Conservation (phyloP, 2,888 invertebrate species). For the Eumerus sabulonum region DNA sequence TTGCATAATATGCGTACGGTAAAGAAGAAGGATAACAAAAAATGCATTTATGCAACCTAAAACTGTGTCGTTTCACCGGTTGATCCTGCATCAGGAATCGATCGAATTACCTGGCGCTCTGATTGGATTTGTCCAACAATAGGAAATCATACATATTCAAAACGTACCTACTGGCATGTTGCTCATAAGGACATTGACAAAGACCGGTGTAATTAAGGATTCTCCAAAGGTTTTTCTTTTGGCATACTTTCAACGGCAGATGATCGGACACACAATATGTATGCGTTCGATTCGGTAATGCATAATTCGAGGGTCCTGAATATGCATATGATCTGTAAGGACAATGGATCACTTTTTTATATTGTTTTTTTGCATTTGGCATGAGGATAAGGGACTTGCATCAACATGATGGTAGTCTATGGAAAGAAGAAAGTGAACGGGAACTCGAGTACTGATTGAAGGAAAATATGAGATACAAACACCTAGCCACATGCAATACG, state of each 20-base stretch:
- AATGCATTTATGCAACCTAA: slow-evolving; percentile 40
- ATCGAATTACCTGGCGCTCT: slow-evolving; percentile 64
- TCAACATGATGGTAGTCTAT: slow-evolving; percentile 51
- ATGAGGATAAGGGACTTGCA: slow-evolving; percentile 63
- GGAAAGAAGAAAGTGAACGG: slow-evolving; percentile 35
- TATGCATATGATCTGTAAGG: slow-evolving; percentile 39
- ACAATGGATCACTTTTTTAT: slow-evolving; percentile 38
- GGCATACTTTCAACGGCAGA: slow-evolving; percentile 54
- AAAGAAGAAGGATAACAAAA: background rate
- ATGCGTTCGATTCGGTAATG: slow-evolving; percentile 42
- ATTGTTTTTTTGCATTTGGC: slow-evolving; percentile 8
- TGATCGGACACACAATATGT: slow-evolving; percentile 57
- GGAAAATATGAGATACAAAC: slow-evolving; percentile 51
- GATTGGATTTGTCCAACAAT: slow-evolving; percentile 38
- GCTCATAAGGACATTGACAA: slow-evolving; percentile 36
- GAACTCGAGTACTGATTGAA: slow-evolving; percentile 33
- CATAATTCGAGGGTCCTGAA: slow-evolving; percentile 43
- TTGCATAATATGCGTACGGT: slow-evolving; percentile 49
- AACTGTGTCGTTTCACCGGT: slow-evolving; percentile 43
- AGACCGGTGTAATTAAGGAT: slow-evolving; percentile 49
- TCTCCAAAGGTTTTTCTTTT: slow-evolving; percentile 41
- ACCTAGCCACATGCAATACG: slow-evolving; percentile 22
- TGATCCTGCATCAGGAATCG: slow-evolving; percentile 51
- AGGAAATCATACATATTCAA: slow-evolving; percentile 24
- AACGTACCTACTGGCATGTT: too few species aligned